Evolutionary conservation across 2,113 vertebrate genomes (phyloP), one percentile per base, ranked within the genome.

Genomic region (Phalacrocorax aristotelis): DNA sequence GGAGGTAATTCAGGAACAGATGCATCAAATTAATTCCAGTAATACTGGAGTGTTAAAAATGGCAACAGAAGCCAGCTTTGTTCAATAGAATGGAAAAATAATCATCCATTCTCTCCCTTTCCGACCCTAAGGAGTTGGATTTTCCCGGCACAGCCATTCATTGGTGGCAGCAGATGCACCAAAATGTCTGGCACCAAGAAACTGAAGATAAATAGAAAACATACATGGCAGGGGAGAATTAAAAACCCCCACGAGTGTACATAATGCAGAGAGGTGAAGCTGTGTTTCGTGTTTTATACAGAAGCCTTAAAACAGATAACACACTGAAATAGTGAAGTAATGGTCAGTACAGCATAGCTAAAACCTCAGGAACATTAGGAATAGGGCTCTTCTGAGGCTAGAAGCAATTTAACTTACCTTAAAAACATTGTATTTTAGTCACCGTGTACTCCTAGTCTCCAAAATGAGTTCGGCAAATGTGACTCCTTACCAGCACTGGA

Each of bases 11-110:
- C 92, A 96, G 83, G 80, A 97, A 96, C 93, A 97, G 95, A 96
- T 97, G 95, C 93, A 91, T 58, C 80, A 95, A 96, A 97, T 96
- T 96, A 97, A 97, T 96, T 95, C 94, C 95, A 96, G 95, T 95
- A 95, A 94, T 69, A 70, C 48, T 96, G 64, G 54, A 90, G 93
- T 96, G 93, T 96, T 96, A 93, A 96, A 95, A 94, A 95, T 93
- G 95, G 88, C 92, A 94, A 94, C 92, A 94, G 89, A 76, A 95
- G 96, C 85, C 96, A 96, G 95, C 90, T 96, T 97, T 97, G 95
- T 96, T 96, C 88, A 82, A 70, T 8, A 87, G 90, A 96, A 97
- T 95, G 90, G 94, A 94, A 96, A 96, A 92, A 88, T 78, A 91
- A 95, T 87, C 70, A 84, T 87, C 83, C 80, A 93, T 96, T 96